Evolutionary conservation across 2,888 invertebrate species (phyloP), one percentile per base, ranked within the genome.

Genomic region (Xestia xanthographa): DNA sequence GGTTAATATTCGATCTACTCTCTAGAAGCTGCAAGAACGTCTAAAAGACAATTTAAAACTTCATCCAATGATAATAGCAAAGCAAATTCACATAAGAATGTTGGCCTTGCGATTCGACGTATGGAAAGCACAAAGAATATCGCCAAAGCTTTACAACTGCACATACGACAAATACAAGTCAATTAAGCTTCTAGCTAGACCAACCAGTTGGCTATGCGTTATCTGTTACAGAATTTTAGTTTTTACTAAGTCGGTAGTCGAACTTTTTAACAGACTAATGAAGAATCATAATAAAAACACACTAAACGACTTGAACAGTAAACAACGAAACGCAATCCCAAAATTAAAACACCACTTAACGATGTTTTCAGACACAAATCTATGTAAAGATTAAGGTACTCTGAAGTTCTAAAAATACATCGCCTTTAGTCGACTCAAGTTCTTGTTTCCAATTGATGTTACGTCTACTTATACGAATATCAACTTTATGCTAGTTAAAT

Each of bases 381-480:
- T 82, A 82, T 74, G 75, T 74, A 74, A 84, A 86, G 80, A 73
- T 75, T 75, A 29, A 56, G 56, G 26, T 69, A 79, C 72, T 81
- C 77, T 50, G 75, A 73, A 80, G 63, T 22, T 72, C 81, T 82
- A 85, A 75, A 82, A 83, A 85, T 86, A 86, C 48, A 72, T 9
- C 43, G 45, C 22, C 22, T 34, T 5, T 20, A 34, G 60, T 11
- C 5, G 4, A 5, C 34, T 34, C 20, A 34, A 34, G 34, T 60
- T 20, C 11, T 20, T 60, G 20, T 60, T 34, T 11, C 60, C 34
- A 20, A 60, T 9, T 60, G 9, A 34, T 11, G 20, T 20, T 34
- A 11, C 29, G 29, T 29, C 29, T 20, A 34, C 58, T 58, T 58
- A 29, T 20, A 17, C 5, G 9, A 60, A 60, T 60, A 20, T 60